Base-by-base conservation (phyloP, 2,888 invertebrate genomes). In the Melanostoma mellinum region DNA sequence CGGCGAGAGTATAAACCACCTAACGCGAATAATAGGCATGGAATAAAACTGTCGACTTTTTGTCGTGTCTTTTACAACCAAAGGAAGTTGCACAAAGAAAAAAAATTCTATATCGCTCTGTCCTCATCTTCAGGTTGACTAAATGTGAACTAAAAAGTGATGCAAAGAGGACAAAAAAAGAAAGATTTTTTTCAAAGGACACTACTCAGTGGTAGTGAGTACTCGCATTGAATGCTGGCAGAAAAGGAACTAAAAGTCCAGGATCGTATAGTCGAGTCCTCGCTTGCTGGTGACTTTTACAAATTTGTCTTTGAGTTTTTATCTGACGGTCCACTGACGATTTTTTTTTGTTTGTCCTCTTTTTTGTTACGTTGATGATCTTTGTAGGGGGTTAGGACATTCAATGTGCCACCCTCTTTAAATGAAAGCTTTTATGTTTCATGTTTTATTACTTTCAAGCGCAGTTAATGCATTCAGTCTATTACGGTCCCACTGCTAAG, bases 91-190 rank as follows among this genome's bases (percentile, higher is more conserved):
- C 56, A 56, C 46, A 50, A 30, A 36, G 36, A 35, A 46, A 55
- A 42, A 40, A 61, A 52, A 63, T 20, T 6, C 60, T 63, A 73
- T 67, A 74, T 71, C 55, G 60, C 20, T 69, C 53, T 78, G 78
- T 79, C 65, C 79, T 79, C 79, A 79, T 79, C 84, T 84, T 84
- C 84, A 79, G 84, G 84, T 78, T 84, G 79, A 79, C 79, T 84
- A 74, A 84, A 74, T 69, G 74, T 71, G 74, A 69, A 84, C 74
- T 79, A 79, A 79, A 78, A 74, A 74, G 48, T 44, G 50, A 68
- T 77, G 74, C 46, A 78, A 73, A 75, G 40, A 52, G 60, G 36
- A 44, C 50, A 46, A 42, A 42, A 44, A 36, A 56, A 32, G 9
- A 58, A 55, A 72, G 38, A 30, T 36, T n/a, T 67, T 69, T 56